Conservation (phyloP, 2,888 invertebrate species). For the Himalopsyche japonica region DNA sequence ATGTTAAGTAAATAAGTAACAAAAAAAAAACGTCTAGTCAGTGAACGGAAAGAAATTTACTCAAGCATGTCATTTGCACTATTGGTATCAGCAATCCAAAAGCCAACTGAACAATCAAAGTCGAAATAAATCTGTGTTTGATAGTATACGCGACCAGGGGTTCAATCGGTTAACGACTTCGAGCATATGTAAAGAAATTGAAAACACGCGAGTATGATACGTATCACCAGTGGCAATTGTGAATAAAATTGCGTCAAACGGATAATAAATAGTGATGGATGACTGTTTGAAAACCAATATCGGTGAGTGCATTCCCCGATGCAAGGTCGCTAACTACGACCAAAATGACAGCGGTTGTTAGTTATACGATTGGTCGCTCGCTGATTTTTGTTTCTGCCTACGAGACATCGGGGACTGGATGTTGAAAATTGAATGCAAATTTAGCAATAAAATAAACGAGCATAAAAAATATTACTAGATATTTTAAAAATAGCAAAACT, state of each 20-base stretch:
- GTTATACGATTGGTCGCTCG: background rate
- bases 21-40: no score
- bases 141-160: background rate
- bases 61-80: background rate
- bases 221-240: background rate
- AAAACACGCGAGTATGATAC: no score
- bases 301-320: background rate
- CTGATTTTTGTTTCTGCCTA: no score
- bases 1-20: background rate
- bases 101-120: background rate
- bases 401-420: no score
- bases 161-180: background rate
- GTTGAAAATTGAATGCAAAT: no score
- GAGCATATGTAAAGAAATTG: background rate
- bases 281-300: background rate
- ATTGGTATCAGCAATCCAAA: background rate
- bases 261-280: background rate
- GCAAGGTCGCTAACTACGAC: background rate
- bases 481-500: no score
- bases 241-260: background rate
- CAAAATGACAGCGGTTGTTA: background rate
- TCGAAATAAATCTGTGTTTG: background rate
- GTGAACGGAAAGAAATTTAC: no score
- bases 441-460: no score
- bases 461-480: no score